These are phyloP conservation scores for Folsomia manolachei DNA, from an alignment of 2,888 invertebrate genomes.

Conservation along the genomic window DNA sequence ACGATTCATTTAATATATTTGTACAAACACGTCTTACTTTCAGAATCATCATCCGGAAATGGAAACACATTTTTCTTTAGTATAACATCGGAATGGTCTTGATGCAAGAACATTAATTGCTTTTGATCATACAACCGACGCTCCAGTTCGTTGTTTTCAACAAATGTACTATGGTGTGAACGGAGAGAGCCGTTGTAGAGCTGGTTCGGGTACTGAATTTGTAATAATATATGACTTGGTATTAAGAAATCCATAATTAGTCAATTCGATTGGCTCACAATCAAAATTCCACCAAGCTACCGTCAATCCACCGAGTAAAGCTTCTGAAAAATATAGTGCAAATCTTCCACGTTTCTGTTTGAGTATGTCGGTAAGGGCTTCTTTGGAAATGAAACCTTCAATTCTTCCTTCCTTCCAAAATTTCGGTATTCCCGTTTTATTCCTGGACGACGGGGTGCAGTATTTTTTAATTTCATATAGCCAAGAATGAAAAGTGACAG, in stretches of 20 bases:
- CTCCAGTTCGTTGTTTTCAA: background rate
- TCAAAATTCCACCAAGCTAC: background rate
- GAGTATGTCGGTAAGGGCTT: background rate
- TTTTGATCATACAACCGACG: background rate
- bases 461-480: background rate
- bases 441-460: background rate
- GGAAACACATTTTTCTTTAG: background rate
- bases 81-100: background rate
- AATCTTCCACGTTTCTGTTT: background rate
- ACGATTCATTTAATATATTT: no score
- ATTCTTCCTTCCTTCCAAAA: background rate
- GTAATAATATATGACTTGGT: no score
- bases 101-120: background rate
- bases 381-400: background rate
- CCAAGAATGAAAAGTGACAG: background rate
- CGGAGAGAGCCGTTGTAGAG: background rate
- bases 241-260: background rate
- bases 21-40: no score
- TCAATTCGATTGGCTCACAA: no score
- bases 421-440: background rate
- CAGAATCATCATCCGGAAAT: background rate
- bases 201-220: no score
- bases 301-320: background rate
- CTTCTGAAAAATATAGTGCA: background rate
- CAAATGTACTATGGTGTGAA: background rate